Evolutionary conservation across 2,113 vertebrate genomes (phyloP), one percentile per base, ranked within the genome.

Genomic region (Bettongia penicillata): DNA sequence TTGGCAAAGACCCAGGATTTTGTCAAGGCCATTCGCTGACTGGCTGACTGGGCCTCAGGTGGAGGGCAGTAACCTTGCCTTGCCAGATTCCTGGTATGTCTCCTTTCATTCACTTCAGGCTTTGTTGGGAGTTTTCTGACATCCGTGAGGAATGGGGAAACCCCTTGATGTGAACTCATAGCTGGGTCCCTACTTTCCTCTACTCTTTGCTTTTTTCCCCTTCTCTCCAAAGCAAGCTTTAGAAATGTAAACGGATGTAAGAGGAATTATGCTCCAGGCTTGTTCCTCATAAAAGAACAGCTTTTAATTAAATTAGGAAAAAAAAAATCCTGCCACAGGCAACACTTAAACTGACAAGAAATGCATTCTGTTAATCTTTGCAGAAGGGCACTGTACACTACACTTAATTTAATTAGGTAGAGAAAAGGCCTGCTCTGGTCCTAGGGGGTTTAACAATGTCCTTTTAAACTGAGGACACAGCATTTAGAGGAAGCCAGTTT

Each of bases 391-490:
- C 94, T 97, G 47, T 96, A 97, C 91, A 96, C 95, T 96, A 95
- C 91, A 96, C 8, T 98, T 98, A 98, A 98, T 98, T 97, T 98
- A 97, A 98, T 98, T 97, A 98, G 94, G 96, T 92, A 93, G 90
- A 97, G 95, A 95, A 97, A 89, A 98, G 95, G 94, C 53, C 96
- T 97, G 93, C 51, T 97, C 50, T 93, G 92, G 3, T 98, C 98
- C 98, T 96, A 97, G 9, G 53, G 96, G 95, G 91, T 97, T 98
- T 98, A 97, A 97, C 95, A 97, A 93, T 92, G 94, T 97, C 96
- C 96, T 98, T 98, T 98, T 96, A 98, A 98, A 97, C 92, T 96
- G 93, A 98, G 97, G 97, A 97, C 52, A 93, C 90, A 97, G 93
- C 96, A 96, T 96, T 98, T 98, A 95, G 93, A 97, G 96, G 96